Base-by-base conservation (phyloP, 2,888 invertebrate genomes). In the Ernsta delagoae region DNA sequence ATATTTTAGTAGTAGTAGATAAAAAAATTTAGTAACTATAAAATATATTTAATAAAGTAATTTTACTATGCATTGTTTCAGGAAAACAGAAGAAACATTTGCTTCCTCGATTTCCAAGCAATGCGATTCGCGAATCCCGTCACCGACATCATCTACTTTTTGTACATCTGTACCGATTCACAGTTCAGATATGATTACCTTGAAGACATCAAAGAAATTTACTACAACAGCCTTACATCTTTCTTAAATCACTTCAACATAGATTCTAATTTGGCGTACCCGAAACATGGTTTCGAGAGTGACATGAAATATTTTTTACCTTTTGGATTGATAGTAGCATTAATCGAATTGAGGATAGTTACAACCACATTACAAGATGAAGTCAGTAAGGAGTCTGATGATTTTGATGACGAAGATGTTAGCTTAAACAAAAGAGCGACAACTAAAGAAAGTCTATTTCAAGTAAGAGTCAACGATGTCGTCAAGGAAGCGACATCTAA, bases 51-150 rank as follows among this genome's bases (percentile, higher is more conserved):
- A n/a, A n/a, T n/a, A n/a, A n/a, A n/a, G n/a, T n/a, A n/a, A n/a
- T n/a, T n/a, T n/a, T n/a, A n/a, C n/a, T n/a, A n/a, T n/a, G n/a
- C n/a, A 69, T 72, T 63, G 62, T 88, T 81, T 2, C 86, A 91
- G 90, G 80, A 78, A 1, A 74, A 72, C n/a, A 71, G 76, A 59
- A 75, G 75, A 39, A 79, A 84, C 73, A 72, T 90, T 36, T 88
- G 90, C 62, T 87, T 92, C 67, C 76, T 92, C 60, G 91, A 92
- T 71, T 92, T 86, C 64, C 92, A 93, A 86, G 84, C 86, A 4
- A 84, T 89, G 81, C 81, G 91, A 1, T 89, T 86, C 66, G 81
- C 88, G 0, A 86, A 79, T 71, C 92, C 91, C n/a, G 78, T 82
- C 0, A 88, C 85, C 0, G 92, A 91, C 62, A 79, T 92, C 0